Base-by-base conservation (phyloP, 2,888 invertebrate species). In the Ophraella communa region DNA sequence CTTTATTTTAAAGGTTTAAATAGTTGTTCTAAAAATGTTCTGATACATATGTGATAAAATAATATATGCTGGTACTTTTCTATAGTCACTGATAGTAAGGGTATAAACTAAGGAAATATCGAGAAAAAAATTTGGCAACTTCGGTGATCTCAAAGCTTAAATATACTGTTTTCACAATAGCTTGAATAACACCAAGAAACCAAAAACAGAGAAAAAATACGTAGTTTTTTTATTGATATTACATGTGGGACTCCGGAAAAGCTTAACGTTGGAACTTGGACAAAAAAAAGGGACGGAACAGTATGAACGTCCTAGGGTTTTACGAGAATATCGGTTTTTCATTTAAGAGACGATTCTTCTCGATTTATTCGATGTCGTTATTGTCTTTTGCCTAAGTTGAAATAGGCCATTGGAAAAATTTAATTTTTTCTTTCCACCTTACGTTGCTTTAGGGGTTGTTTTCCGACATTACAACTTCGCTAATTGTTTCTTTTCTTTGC, bases 141-240 rank as follows among this genome's bases (percentile, higher is more conserved):
- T 17, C 52, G 42, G 7, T 17, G 42, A 24, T 30, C 56, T 18
- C 47, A 8, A 14, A 3, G 17, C 17, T 24, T 10, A 51, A 52
- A 45, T 52, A 52, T 57, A 57, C 44, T 52, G 54, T 47, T 65
- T 51, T 23, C 45, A 18, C 30, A 53, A 58, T 45, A 53, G 63
- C 53, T 53, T 45, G 57, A 63, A 63, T 63, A 63, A 63, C 63
- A 53, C 54, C 54, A 54, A 35, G 44, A 30, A 5, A 27, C 21
- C 42, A 27, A 35, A 35, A 21, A n/a, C n/a, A 57, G 21, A 54
- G 42, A 51, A 42, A 42, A 59, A 52, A 52, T 59, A 52, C 51
- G 59, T 52, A 59, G 51, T 59, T 51, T 52, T 44, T 59, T 59
- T 59, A 59, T 59, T 59, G 59, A 52, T 47, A 59, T 42, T 20